Evolutionary conservation across 2,113 vertebrate species (phyloP).

Genomic region (Corythornis vintsioides): DNA sequence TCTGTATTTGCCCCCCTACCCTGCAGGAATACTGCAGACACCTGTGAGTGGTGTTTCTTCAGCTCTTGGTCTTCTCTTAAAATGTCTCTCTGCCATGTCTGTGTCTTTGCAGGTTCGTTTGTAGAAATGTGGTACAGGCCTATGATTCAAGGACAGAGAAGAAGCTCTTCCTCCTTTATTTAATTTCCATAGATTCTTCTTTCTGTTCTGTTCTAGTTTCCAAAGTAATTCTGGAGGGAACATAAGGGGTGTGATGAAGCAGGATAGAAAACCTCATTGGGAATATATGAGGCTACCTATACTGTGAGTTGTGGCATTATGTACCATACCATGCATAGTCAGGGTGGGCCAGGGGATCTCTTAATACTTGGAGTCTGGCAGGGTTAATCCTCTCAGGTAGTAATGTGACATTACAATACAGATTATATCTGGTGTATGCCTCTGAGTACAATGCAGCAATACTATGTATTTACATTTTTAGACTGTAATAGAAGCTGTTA

Average conservation of each 20-base stretch:
- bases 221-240: background rate
- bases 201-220: background rate
- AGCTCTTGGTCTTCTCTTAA: background rate
- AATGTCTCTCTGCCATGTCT: accelerated
- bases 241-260: background rate
- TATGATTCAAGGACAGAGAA: background rate
- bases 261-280: background rate
- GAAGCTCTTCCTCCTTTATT: background rate
- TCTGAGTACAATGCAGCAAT: background rate
- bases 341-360: accelerated
- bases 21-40: background rate
- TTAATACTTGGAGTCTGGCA: background rate
- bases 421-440: background rate
- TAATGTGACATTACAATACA: background rate
- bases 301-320: background rate
- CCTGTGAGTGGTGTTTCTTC: background rate
- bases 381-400: background rate
- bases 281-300: background rate
- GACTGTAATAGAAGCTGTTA: conserved; percentile 17
- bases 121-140: background rate
- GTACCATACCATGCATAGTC: background rate
- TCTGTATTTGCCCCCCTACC: background rate
- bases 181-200: background rate
- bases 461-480: background rate
- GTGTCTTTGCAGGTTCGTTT: background rate